phyloP scores from a whole-genome alignment of 2,113 vertebrate genomes.

The Xenopus tropicalis region UCB_Xtro_10.0 CM004449.2:117838001-117838500 shows the following conservation, averaged over 20 bases:
- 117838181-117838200: slow-evolving; percentile 14
- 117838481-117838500: too few species aligned
- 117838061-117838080: too few species aligned
- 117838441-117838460: too few species aligned
- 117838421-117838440: too few species aligned
- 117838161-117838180: slow-evolving; percentile 20
- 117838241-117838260: slow-evolving; percentile 13
- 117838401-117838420: not conserved
- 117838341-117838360: slow-evolving; percentile 15
- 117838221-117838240: not conserved
- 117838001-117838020: too few species aligned
- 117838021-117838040: too few species aligned
- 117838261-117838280: slow-evolving; percentile 33
- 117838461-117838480: too few species aligned
- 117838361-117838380: not conserved
- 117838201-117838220: slow-evolving; percentile 1
- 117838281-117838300: slow-evolving; percentile 16
- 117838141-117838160: slow-evolving; percentile 21
- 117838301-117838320: slow-evolving; percentile 16
- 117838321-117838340: slow-evolving; percentile 31
- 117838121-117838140: slow-evolving; percentile 5
- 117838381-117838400: slow-evolving; percentile 33
- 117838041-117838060: too few species aligned
- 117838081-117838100: too few species aligned
- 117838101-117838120: too few species aligned